Percentiles rank a stretch among this genome's conserved stretches.
Conservation (phyloP, 2,113 vertebrate species). For the Lamprologus lemairii region DNA sequence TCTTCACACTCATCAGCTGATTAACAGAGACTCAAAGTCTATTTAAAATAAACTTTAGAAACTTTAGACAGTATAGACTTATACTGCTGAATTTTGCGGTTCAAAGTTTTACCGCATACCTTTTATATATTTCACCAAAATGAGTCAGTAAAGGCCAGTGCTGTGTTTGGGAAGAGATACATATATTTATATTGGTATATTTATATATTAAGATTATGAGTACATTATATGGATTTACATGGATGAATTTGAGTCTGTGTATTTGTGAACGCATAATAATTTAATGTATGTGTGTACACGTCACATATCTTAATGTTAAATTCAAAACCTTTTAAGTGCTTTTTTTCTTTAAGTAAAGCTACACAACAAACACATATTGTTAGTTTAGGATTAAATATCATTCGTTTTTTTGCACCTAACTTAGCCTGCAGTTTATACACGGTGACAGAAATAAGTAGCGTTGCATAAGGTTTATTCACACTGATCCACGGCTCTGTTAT, state of each 20-base stretch:
- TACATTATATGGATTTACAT: not conserved
- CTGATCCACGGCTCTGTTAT: not conserved
- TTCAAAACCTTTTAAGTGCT: not conserved
- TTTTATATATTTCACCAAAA: not conserved
- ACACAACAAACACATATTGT: not conserved
- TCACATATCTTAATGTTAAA: not conserved
- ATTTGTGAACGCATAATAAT: not conserved
- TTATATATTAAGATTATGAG: not conserved
- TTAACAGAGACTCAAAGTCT: not conserved
- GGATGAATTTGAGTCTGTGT: not conserved
- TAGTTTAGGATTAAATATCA: not conserved
- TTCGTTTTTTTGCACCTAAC: not conserved
- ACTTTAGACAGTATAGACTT: not conserved
- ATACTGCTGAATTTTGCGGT: not conserved
- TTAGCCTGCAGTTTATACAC: not conserved
- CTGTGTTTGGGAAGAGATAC: not conserved
- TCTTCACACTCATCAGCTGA: not conserved
- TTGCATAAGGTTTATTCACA: not conserved
- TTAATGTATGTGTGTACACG: not conserved
- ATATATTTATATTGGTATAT: not conserved
- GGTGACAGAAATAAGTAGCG: not conserved
- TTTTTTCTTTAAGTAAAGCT: not conserved
- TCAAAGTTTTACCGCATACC: not conserved
- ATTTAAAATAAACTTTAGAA: not conserved
- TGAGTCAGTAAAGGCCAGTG: not conserved